Percentiles rank a stretch among this genome's conserved stretches.
Conservation (phyloP, 1,140 invertebrate species). For the Dreissena rostriformis region DNA sequence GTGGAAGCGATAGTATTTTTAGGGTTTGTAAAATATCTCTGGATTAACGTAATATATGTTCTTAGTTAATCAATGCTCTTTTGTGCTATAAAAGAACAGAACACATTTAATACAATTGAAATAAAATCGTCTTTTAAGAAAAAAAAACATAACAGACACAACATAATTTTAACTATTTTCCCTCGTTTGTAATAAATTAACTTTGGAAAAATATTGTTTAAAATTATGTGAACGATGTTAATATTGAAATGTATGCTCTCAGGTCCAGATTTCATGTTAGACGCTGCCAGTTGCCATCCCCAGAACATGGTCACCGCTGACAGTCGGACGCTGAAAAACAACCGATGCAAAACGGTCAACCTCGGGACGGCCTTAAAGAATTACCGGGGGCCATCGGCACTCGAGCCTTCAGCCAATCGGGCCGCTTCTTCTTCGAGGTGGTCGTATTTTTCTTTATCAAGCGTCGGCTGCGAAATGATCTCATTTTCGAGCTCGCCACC, state of each 20-base stretch:
- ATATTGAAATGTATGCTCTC: not conserved
- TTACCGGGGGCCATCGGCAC: constrained; percentile 49
- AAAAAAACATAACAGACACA: too few relatives aligned
- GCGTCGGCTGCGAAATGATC: constrained; percentile 51
- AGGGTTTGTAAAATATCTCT: too few relatives aligned
- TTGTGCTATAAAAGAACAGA: too few relatives aligned
- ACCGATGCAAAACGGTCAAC: constrained; percentile 16
- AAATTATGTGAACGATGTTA: too few relatives aligned
- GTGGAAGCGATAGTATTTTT: too few relatives aligned
- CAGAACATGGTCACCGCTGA: constrained; percentile 47
- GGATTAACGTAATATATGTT: too few relatives aligned
- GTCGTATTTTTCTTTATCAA: constrained; percentile 54
- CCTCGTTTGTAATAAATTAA: too few relatives aligned
- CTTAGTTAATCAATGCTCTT: too few relatives aligned
- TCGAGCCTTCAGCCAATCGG: constrained; percentile 32
- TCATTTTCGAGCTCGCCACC: constrained; percentile 48
- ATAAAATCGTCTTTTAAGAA: too few relatives aligned
- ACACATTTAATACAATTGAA: too few relatives aligned
- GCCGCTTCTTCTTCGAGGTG: constrained; percentile 54
- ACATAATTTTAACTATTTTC: too few relatives aligned
- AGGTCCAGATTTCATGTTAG: constrained; percentile 50
- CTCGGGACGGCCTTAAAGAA: constrained; percentile 50
- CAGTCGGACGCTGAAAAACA: constrained; percentile 32
- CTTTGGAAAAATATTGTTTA: too few relatives aligned
- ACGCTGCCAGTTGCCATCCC: constrained; percentile 28